Conservation (phyloP, 1,140 invertebrate genomes). For the Luehdorfia chinensis region DNA sequence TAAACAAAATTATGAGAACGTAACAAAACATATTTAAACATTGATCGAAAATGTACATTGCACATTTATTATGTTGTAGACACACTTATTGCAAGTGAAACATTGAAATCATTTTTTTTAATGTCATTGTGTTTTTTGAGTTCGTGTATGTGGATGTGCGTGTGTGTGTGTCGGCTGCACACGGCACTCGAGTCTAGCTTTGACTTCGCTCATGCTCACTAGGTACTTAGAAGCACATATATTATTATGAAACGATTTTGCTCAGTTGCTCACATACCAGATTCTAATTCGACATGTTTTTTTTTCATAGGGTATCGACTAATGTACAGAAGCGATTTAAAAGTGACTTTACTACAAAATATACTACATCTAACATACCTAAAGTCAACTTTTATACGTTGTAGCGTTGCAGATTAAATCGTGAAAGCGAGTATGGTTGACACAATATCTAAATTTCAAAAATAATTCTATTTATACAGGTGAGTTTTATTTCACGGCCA, state of each 20-base stretch:
- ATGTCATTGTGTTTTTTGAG: conserved; percentile 27
- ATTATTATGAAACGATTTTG: conserved; percentile 16
- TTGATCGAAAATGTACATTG: conserved; percentile 37
- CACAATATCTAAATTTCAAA: not conserved
- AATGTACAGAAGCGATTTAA: conserved; percentile 1
- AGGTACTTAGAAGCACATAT: conserved; percentile 15
- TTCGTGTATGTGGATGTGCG: conserved; percentile 42
- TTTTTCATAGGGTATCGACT: not conserved
- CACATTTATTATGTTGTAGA: conserved; percentile 7
- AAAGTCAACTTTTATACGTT: conserved; percentile 1
- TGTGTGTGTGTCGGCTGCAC: conserved; percentile 37
- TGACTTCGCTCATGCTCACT: conserved; percentile 7
- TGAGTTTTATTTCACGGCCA: conserved; percentile 7
- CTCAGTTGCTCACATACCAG: conserved; percentile 72
- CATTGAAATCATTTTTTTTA: conserved; percentile 16
- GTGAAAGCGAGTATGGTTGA: conserved; percentile 13
- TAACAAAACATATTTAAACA: conserved; percentile 46
- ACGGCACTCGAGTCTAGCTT: conserved; percentile 36
- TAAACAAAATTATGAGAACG: conserved; percentile 39
- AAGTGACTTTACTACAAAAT: not conserved
- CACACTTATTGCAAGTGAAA: conserved; percentile 20
- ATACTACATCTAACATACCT: conserved; percentile 7
- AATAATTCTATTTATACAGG: conserved; percentile 9
- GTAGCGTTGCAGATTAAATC: conserved; percentile 1
- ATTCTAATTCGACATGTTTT: conserved; percentile 26